A percentile compares a stretch with the other conserved stretches of the same genome.
phyloP scores from a whole-genome alignment of 2,888 invertebrate species.

The Troilus luridus region DNA sequence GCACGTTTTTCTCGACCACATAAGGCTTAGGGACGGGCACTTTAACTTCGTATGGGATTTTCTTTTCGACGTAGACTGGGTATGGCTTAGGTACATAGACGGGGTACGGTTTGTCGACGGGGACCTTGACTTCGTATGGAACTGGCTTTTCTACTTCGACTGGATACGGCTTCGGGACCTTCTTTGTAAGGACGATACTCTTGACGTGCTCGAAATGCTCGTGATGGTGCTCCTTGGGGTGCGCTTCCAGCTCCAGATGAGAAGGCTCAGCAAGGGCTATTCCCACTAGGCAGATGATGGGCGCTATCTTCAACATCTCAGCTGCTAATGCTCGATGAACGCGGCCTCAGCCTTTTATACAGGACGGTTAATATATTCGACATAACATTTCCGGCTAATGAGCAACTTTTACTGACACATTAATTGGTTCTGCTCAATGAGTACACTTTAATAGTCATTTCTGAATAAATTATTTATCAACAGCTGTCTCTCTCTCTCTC shows the following conservation, averaged over 20 bases:
- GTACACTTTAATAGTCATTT: neutral
- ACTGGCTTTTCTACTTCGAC: conserved; percentile 23
- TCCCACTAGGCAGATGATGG: neutral
- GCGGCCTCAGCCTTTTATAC: conserved; percentile 18
- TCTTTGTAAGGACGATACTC: conserved; percentile 32
- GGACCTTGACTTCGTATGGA: conserved; percentile 16
- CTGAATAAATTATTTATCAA: neutral
- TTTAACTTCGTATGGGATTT: conserved; percentile 17
- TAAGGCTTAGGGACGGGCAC: conserved; percentile 6
- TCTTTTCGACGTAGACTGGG: conserved; percentile 32
- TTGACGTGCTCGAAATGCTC: conserved; percentile 32
- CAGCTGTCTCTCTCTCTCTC: neutral
- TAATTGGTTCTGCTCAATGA: conserved; percentile 30
- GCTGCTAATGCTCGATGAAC: neutral
- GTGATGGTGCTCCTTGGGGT: neutral
- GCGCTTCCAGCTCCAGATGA: neutral
- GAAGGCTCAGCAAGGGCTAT: neutral
- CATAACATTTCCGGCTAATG: conserved; percentile 6
- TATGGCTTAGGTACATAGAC: conserved; percentile 14
- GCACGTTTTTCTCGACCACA: conserved; percentile 15
- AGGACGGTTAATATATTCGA: neutral
- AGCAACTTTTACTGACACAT: neutral
- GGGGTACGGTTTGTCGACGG: conserved; percentile 20
- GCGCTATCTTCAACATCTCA: neutral
- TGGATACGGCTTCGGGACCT: conserved; percentile 27